Conservation (phyloP, 2,888 invertebrate genomes). For the Sialis lutaria region DNA sequence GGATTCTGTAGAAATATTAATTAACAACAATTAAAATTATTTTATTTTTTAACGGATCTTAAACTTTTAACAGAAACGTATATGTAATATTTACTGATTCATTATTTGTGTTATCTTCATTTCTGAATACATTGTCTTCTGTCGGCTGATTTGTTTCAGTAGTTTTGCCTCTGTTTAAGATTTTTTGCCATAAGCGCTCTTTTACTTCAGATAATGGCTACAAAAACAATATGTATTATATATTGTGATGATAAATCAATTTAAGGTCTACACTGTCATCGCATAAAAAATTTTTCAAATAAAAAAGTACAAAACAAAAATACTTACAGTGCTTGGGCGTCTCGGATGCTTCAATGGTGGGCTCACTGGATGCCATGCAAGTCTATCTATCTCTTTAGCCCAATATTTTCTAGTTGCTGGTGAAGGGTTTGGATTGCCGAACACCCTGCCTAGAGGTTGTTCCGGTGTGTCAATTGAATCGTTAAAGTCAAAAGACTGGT, state of each 20-base stretch:
- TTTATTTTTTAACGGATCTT: no score
- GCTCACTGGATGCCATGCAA: conserved; percentile 26
- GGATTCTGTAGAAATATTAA: no score
- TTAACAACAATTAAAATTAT: no score
- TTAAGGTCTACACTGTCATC: no score
- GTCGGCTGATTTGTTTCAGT: not conserved
- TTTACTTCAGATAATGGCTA: conserved; percentile 39
- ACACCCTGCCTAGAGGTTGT: conserved; percentile 32
- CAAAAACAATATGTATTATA: conserved; percentile 9
- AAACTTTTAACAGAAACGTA: no score
- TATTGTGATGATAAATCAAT: not conserved
- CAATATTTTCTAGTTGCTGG: conserved; percentile 30
- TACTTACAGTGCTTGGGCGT: conserved; percentile 22
- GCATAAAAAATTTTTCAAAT: not conserved
- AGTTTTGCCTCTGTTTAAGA: conserved; percentile 13
- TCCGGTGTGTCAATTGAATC: conserved; percentile 33
- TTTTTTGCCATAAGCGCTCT: conserved; percentile 26
- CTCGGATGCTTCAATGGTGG: conserved; percentile 18
- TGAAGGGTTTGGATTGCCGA: conserved; percentile 27
- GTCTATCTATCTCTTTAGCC: conserved; percentile 27
- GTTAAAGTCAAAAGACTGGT: conserved; percentile 21
- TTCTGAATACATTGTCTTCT: not conserved
- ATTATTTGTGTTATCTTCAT: no score
- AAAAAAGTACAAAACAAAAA: conserved; percentile 16
- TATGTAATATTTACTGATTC: no score